Evolutionary conservation across 2,888 invertebrate genomes (phyloP).

Genomic region (Iphiclides podalirius): DNA sequence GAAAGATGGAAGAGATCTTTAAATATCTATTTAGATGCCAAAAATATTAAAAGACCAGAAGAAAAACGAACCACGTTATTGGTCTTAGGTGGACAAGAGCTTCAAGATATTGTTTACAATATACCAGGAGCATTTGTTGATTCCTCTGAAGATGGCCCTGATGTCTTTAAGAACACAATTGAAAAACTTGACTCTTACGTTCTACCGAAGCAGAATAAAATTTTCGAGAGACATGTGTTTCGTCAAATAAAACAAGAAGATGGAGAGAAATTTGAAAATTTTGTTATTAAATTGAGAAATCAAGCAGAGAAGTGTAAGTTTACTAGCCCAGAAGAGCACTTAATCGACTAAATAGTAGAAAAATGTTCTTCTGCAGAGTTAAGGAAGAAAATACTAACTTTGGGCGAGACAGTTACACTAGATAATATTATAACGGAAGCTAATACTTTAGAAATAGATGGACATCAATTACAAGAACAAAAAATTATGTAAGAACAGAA

Average conservation of each 20-base stretch:
- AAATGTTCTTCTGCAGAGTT: slow-evolving; percentile 25
- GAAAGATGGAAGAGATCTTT: too few relatives aligned
- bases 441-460: slow-evolving; percentile 28
- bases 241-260: slow-evolving; percentile 27
- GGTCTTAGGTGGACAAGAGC: slow-evolving; percentile 11
- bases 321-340: slow-evolving; percentile 22
- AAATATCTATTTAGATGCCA: slow-evolving; percentile 14
- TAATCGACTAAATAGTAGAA: slow-evolving; percentile 32
- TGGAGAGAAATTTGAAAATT: slow-evolving; percentile 31
- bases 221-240: slow-evolving; percentile 28
- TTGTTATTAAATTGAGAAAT: slow-evolving; percentile 25
- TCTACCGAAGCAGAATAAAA: slow-evolving; percentile 25
- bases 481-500: too few relatives aligned
- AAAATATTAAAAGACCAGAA: slow-evolving; percentile 3
- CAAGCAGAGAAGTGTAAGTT: slow-evolving; percentile 33
- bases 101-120: slow-evolving; percentile 21
- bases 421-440: slow-evolving; percentile 27
- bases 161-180: slow-evolving; percentile 22
- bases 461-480: slow-evolving; percentile 24
- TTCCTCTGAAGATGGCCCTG: slow-evolving; percentile 3
- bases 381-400: too few relatives aligned
- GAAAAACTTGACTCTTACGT: slow-evolving; percentile 25
- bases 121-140: slow-evolving; percentile 15
- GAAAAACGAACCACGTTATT: slow-evolving; percentile 17
- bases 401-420: slow-evolving; percentile 25